Evolutionary conservation across 1,140 invertebrate genomes (phyloP).

Genomic region (Pseudomyrmex concolor): DNA sequence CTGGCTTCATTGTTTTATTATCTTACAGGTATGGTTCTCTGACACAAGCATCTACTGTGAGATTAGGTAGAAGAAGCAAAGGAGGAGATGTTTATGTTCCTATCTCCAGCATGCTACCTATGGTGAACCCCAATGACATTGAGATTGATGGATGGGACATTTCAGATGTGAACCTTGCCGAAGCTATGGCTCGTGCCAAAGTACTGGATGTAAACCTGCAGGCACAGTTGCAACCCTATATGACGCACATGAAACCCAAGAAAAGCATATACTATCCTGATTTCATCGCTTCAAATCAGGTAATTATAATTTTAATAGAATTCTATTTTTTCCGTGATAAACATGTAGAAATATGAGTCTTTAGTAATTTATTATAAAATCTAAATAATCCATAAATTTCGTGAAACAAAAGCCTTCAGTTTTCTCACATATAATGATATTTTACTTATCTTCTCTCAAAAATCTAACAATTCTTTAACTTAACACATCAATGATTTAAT

Average conservation of each 20-base stretch:
- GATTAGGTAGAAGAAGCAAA: conserved; percentile 91
- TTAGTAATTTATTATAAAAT: background rate
- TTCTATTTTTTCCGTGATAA: background rate
- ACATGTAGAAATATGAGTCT: background rate
- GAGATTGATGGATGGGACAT: conserved; percentile 98
- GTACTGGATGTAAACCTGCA: conserved; percentile 90
- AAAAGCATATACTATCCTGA: conserved; percentile 95
- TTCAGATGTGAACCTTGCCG: conserved; percentile 92
- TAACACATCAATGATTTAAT: conserved; percentile 1
- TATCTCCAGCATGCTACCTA: conserved; percentile 93
- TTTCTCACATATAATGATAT: conserved; percentile 25
- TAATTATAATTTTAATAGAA: conserved; percentile 76
- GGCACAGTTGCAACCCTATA: conserved; percentile 90
- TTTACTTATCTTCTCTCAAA: background rate
- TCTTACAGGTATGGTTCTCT: conserved; percentile 92
- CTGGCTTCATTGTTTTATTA: background rate
- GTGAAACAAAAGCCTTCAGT: conserved; percentile 1
- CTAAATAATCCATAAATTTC: background rate
- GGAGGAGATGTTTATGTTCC: conserved; percentile 92
- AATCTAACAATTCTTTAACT: conserved; percentile 2
- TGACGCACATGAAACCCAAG: conserved; percentile 91
- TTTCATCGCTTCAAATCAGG: conserved; percentile 98
- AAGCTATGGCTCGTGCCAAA: conserved; percentile 93
- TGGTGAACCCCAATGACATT: conserved; percentile 95
- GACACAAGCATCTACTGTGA: conserved; percentile 95